These are phyloP conservation scores for Taenioides sp. DNA, from an alignment of 2,797 vertebrate genomes.

Conservation along the genomic window DNA sequence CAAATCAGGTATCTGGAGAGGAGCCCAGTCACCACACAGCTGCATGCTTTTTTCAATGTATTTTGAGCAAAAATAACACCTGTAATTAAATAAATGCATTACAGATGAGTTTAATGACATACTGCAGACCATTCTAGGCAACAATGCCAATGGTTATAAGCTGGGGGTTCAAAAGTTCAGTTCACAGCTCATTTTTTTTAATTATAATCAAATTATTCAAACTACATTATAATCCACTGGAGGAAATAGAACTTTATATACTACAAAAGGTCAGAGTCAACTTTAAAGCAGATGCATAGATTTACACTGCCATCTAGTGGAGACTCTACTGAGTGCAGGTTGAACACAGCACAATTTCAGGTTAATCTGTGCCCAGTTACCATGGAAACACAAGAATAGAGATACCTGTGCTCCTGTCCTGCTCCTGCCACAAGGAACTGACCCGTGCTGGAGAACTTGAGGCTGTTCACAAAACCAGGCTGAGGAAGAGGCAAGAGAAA, in stretches of 20 bases:
- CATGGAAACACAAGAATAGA: constrained; percentile 32
- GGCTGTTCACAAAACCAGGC: constrained; percentile 93
- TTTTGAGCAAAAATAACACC: too few relatives aligned
- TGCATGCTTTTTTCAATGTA: too few relatives aligned
- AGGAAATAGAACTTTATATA: not conserved
- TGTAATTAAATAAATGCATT: too few relatives aligned
- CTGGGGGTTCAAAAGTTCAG: not conserved
- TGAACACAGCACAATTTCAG: not conserved
- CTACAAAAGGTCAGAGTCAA: not conserved
- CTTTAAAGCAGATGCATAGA: not conserved
- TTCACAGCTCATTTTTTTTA: too few relatives aligned
- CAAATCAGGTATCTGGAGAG: too few relatives aligned
- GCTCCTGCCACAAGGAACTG: constrained; percentile 92
- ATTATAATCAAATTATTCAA: not conserved
- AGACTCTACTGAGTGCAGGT: not conserved
- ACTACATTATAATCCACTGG: not conserved
- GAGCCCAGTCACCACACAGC: too few relatives aligned
- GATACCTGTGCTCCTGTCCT: constrained; percentile 95
- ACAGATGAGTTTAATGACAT: too few relatives aligned
- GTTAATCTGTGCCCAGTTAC: constrained; percentile 16
- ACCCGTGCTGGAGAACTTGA: constrained; percentile 90
- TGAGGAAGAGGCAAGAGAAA: constrained; percentile 49
- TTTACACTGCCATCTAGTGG: constrained; percentile 59
- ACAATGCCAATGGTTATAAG: too few relatives aligned
- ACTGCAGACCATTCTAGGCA: too few relatives aligned